Conservation (phyloP, 2,888 invertebrate genomes). For the Nowickia ferox region DNA sequence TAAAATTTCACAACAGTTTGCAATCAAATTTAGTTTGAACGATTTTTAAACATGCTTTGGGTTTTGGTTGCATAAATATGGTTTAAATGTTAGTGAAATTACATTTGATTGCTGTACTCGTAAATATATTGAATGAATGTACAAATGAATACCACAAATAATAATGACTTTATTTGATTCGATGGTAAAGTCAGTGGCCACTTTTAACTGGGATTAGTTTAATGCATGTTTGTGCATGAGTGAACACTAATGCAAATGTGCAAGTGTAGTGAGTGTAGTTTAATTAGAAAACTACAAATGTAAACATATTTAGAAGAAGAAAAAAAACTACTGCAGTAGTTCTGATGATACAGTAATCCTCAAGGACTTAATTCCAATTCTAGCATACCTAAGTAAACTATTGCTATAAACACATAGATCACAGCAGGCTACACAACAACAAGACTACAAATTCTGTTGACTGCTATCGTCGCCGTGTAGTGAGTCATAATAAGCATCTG, state of each 20-base stretch:
- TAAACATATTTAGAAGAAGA: neutral
- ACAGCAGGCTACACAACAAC: too few species aligned
- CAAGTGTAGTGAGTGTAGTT: too few species aligned
- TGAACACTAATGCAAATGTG: neutral
- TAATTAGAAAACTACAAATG: neutral
- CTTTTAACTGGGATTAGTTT: constrained; percentile 43
- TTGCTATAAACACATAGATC: too few species aligned
- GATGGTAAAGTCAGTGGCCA: constrained; percentile 25
- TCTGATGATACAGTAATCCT: neutral
- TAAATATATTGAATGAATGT: constrained; percentile 11
- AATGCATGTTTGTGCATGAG: neutral
- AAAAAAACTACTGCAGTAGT: neutral
- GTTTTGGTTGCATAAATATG: neutral
- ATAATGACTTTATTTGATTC: constrained; percentile 15
- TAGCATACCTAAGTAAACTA: too few species aligned
- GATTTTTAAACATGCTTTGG: constrained; percentile 13
- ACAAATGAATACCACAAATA: constrained; percentile 25
- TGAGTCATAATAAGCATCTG: too few species aligned
- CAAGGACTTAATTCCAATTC: too few species aligned
- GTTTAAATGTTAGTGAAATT: constrained; percentile 31
- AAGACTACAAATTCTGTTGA: too few species aligned
- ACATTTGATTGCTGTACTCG: neutral
- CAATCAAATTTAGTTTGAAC: constrained; percentile 17
- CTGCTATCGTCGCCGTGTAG: too few species aligned
- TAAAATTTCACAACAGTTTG: constrained; percentile 22